Evolutionary conservation across 2,888 invertebrate species (phyloP).

Genomic region (Eupithecia inturbata): DNA sequence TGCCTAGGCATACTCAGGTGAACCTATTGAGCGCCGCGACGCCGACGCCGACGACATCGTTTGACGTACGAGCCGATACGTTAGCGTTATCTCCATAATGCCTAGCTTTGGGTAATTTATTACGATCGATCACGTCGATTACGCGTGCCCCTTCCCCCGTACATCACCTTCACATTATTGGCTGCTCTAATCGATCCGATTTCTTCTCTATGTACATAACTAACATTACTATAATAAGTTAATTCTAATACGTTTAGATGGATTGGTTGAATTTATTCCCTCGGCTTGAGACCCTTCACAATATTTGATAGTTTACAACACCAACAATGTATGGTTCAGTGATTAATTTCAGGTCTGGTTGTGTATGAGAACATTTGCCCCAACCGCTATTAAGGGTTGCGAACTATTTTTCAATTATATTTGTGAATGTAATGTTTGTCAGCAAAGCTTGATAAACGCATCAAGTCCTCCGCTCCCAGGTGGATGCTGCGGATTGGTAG

Average conservation of each 20-base stretch:
- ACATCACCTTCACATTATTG: conserved; percentile 1
- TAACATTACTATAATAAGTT: too few relatives aligned
- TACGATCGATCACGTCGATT: conserved; percentile 22
- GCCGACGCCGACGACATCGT: neutral
- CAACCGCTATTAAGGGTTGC: too few relatives aligned
- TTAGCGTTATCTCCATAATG: conserved; percentile 26
- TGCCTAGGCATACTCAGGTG: neutral
- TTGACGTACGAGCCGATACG: conserved; percentile 32
- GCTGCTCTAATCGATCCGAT: neutral
- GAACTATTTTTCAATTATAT: too few relatives aligned
- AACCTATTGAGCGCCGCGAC: neutral
- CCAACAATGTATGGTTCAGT: too few relatives aligned
- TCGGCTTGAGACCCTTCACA: neutral
- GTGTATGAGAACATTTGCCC: too few relatives aligned
- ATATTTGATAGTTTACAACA: too few relatives aligned
- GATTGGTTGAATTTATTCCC: neutral
- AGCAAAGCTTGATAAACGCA: too few relatives aligned
- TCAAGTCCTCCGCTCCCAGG: too few relatives aligned
- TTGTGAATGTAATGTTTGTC: too few relatives aligned
- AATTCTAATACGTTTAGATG: neutral
- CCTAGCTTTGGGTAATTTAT: conserved; percentile 32
- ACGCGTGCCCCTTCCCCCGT: conserved; percentile 14
- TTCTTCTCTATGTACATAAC: neutral
- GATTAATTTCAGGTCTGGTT: too few relatives aligned
- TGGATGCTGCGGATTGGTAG: too few relatives aligned